A percentile compares a stretch with the other conserved stretches of the same genome.
phyloP scores from a whole-genome alignment of 1,140 invertebrate genomes.

The Bombus terrestris region DNA sequence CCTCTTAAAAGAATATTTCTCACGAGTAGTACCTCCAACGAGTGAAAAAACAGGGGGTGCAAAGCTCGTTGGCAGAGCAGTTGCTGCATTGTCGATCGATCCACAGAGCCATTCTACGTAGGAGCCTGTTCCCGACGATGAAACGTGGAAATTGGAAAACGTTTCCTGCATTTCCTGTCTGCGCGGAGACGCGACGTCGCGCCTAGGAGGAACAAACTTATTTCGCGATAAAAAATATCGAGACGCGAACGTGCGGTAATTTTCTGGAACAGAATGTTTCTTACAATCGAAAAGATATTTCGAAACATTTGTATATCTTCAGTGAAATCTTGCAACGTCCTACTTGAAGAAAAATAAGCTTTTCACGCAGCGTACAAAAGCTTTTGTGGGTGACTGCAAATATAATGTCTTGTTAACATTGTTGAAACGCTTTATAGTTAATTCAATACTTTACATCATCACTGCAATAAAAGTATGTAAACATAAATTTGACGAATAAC shows the following conservation, averaged over 20 bases:
- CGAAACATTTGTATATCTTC: not conserved
- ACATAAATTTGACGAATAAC: not conserved
- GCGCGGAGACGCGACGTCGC: not conserved
- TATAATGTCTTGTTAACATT: not conserved
- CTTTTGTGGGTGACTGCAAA: not conserved
- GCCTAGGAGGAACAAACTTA: not conserved
- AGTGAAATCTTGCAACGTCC: too few species aligned
- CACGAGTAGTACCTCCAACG: not conserved
- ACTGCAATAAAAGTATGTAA: not conserved
- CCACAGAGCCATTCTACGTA: constrained; percentile 16
- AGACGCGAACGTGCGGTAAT: not conserved
- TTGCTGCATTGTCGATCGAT: constrained; percentile 54
- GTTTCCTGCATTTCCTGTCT: constrained; percentile 13
- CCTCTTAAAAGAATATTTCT: not conserved
- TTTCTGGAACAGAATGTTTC: not conserved
- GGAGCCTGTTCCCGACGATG: constrained; percentile 1
- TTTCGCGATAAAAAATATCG: not conserved
- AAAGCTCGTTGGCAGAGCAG: constrained; percentile 30
- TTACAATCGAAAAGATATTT: not conserved
- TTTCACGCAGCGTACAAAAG: not conserved
- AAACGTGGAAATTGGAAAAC: constrained; percentile 30
- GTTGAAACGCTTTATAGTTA: not conserved
- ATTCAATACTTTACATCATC: not conserved
- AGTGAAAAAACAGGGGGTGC: constrained; percentile 30
- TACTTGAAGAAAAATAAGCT: not conserved